Conservation (phyloP, 2,113 vertebrate species). For the Lethenteron camtschaticum region DNA sequence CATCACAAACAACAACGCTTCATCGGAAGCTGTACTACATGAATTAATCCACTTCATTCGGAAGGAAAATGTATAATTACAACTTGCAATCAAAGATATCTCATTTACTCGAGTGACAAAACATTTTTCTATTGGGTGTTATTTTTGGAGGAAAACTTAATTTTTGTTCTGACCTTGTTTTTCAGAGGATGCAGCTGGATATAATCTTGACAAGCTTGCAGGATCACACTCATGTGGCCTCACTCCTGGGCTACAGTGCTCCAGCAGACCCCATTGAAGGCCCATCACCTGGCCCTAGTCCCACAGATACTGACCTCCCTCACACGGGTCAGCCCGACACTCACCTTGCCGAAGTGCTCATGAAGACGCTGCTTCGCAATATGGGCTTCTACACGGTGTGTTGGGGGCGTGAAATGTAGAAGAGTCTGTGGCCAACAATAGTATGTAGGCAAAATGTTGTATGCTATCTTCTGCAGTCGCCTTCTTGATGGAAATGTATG, state of each 20-base stretch:
- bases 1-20: too few species aligned
- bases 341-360: conserved; percentile 83
- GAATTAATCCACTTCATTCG: too few species aligned
- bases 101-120: conserved; percentile 9
- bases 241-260: conserved; percentile 70
- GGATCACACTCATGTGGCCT: conserved; percentile 91
- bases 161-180: too few species aligned
- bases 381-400: conserved; percentile 88
- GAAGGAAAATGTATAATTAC: too few species aligned
- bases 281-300: conserved; percentile 26
- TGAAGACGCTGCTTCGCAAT: conserved; percentile 92
- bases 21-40: too few species aligned
- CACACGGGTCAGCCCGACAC: conserved; percentile 60
- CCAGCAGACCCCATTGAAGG: conserved; percentile 51
- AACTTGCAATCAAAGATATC: too few species aligned
- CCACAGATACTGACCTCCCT: conserved; percentile 20
- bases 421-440: too few species aligned
- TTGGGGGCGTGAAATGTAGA: conserved; percentile 7
- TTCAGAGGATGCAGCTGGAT: conserved; percentile 83
- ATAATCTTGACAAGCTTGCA: conserved; percentile 92
- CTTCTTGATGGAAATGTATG: neutral
- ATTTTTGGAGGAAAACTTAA: neutral
- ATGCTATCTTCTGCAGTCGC: too few species aligned
- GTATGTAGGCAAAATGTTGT: too few species aligned
- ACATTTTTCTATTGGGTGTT: conserved; percentile 6